phyloP scores from a whole-genome alignment of 2,888 invertebrate species.

The Sarcophaga rosellei region DNA sequence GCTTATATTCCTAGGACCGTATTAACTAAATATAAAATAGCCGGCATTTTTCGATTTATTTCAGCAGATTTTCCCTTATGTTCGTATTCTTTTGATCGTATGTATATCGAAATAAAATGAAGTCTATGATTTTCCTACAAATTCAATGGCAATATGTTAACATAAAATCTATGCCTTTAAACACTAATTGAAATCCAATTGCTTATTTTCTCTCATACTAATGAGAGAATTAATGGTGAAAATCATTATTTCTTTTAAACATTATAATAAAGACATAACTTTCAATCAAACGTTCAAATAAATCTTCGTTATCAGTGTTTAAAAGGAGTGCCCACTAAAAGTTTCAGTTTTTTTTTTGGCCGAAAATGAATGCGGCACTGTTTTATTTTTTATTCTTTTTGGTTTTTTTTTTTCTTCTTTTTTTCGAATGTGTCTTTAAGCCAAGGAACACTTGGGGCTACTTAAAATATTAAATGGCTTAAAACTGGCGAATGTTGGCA shows the following conservation, averaged over 20 bases:
- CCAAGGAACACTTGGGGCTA: background rate
- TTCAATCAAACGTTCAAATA: background rate
- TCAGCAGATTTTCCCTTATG: background rate
- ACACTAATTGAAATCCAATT: background rate
- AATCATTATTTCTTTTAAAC: background rate
- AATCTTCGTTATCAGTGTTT: background rate
- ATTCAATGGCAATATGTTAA: too few relatives aligned
- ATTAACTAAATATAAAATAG: too few relatives aligned
- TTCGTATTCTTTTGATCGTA: background rate
- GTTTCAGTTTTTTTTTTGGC: background rate
- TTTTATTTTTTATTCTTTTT: too few relatives aligned
- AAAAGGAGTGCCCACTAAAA: background rate
- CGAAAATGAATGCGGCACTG: background rate
- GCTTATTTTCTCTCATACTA: background rate
- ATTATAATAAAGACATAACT: background rate
- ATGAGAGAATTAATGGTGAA: background rate
- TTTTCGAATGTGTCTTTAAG: background rate
- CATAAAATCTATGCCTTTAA: background rate
- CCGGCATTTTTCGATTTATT: background rate
- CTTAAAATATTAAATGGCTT: slow-evolving; percentile 17
- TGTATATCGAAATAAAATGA: too few relatives aligned
- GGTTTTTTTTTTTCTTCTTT: background rate
- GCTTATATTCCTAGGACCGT: too few relatives aligned
- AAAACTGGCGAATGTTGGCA: background rate
- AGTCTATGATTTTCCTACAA: too few relatives aligned